Percentiles rank a stretch among this genome's conserved stretches.
Evolutionary conservation across 2,888 invertebrate genomes (phyloP).

Genomic region (Thymelicus sylvestris): DNA sequence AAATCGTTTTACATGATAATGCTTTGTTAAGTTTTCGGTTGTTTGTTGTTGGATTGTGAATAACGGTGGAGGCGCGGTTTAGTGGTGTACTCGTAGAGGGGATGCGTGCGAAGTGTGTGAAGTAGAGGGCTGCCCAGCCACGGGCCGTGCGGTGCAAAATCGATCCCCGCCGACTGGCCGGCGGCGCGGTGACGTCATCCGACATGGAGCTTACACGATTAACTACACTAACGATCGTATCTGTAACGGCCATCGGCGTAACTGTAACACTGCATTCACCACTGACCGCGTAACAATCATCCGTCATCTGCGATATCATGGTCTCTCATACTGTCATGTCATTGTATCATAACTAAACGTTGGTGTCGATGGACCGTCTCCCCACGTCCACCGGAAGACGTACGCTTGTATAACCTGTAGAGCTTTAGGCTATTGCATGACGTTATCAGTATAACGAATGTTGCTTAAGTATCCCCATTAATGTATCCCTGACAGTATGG

Average conservation of each 20-base stretch:
- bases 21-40: constrained; percentile 82
- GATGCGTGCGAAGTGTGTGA: constrained; percentile 61
- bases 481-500: constrained; percentile 78
- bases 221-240: constrained; percentile 83
- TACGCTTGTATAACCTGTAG: constrained; percentile 47
- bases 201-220: constrained; percentile 81
- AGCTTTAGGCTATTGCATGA: constrained; percentile 75
- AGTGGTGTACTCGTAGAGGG: constrained; percentile 70
- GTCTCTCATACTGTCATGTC: constrained; percentile 37
- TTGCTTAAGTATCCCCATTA: constrained; percentile 70
- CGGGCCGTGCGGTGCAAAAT: constrained; percentile 83
- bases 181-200: constrained; percentile 67
- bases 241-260: constrained; percentile 70
- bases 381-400: constrained; percentile 22
- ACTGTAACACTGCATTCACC: constrained; percentile 72
- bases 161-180: constrained; percentile 78
- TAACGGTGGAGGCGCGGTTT: constrained; percentile 78
- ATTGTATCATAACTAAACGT: constrained; percentile 30
- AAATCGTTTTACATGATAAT: constrained; percentile 81
- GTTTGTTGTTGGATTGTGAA: constrained; percentile 82
- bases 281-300: constrained; percentile 57
- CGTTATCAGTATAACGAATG: constrained; percentile 57
- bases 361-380: constrained; percentile 28
- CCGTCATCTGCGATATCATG: constrained; percentile 23
- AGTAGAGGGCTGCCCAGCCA: constrained; percentile 54